phyloP scores from a whole-genome alignment of 2,888 invertebrate genomes.

The Hirudinaria manillensis region DNA sequence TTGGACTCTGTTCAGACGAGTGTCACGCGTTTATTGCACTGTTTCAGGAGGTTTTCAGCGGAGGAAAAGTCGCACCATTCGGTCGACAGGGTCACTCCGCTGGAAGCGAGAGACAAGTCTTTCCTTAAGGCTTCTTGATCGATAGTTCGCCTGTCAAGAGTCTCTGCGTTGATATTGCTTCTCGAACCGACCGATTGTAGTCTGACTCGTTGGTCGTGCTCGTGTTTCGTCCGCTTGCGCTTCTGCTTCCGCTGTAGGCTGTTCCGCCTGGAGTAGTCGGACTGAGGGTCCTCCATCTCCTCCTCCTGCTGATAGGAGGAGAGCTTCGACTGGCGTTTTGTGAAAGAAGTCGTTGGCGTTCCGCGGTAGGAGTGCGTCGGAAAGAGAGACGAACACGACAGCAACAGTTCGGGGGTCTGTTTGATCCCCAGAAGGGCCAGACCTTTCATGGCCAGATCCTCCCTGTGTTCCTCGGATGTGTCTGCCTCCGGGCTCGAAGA shows the following conservation, averaged over 20 bases:
- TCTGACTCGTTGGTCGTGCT: neutral
- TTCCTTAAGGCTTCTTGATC: neutral
- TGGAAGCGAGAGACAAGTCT: neutral
- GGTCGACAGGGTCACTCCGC: neutral
- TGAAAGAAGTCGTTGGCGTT: neutral
- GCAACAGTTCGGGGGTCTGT: neutral
- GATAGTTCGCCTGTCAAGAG: neutral
- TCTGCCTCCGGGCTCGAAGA: conserved; percentile 13
- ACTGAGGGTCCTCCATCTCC: neutral
- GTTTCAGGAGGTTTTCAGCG: conserved; percentile 5
- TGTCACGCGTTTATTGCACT: neutral
- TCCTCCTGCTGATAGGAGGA: neutral
- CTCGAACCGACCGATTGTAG: neutral
- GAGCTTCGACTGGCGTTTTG: conserved; percentile 1
- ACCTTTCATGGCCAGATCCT: conserved; percentile 19
- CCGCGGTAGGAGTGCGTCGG: neutral
- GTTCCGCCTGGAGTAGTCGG: neutral
- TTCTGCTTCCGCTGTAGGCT: conserved; percentile 6
- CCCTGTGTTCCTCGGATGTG: neutral
- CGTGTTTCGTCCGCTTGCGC: neutral
- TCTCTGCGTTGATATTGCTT: neutral
- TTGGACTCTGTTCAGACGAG: neutral
- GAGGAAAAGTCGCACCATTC: conserved; percentile 6
- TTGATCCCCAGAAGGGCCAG: neutral
- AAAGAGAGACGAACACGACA: conserved; percentile 15